Conservation (phyloP, 2,888 invertebrate species). For the Hartigia nigra region DNA sequence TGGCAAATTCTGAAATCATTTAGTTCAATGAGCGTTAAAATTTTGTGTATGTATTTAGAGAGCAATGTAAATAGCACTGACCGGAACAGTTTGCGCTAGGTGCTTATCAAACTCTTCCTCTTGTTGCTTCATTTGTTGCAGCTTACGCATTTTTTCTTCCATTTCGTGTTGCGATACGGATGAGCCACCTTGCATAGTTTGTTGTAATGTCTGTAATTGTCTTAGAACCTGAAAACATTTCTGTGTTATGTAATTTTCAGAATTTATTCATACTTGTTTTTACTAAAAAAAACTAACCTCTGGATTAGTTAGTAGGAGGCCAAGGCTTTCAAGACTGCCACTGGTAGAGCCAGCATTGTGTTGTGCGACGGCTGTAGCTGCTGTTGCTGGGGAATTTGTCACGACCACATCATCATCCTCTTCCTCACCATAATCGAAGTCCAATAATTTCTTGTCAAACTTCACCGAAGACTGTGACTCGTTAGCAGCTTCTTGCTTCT, state of each 20-base stretch:
- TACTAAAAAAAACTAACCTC: slow-evolving; percentile 40
- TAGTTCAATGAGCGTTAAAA: not conserved
- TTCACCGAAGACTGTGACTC: slow-evolving; percentile 70
- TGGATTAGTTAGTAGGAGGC: slow-evolving; percentile 60
- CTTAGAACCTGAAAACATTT: slow-evolving; percentile 75
- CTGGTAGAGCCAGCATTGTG: slow-evolving; percentile 48
- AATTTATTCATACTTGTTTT: slow-evolving; percentile 49
- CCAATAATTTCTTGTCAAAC: slow-evolving; percentile 86
- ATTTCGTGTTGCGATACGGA: slow-evolving; percentile 72
- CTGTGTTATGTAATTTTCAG: slow-evolving; percentile 69
- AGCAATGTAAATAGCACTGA: slow-evolving; percentile 53
- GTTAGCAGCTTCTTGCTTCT: slow-evolving; percentile 62
- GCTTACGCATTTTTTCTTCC: slow-evolving; percentile 75
- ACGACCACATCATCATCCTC: slow-evolving; percentile 77
- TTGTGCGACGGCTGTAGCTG: slow-evolving; percentile 47
- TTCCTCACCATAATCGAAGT: slow-evolving; percentile 93
- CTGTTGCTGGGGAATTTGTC: slow-evolving; percentile 64
- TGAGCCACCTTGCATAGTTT: slow-evolving; percentile 58
- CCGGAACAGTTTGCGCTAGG: slow-evolving; percentile 79
- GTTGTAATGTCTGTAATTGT: slow-evolving; percentile 85
- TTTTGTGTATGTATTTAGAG: not conserved
- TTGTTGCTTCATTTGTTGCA: slow-evolving; percentile 78
- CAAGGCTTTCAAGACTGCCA: slow-evolving; percentile 59
- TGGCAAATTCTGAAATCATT: slow-evolving; percentile 69
- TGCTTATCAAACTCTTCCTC: slow-evolving; percentile 83